A percentile compares a stretch with the other conserved stretches of the same genome.
Evolutionary conservation across 2,113 vertebrate species (phyloP).

Genomic region (Trogon melanurus): DNA sequence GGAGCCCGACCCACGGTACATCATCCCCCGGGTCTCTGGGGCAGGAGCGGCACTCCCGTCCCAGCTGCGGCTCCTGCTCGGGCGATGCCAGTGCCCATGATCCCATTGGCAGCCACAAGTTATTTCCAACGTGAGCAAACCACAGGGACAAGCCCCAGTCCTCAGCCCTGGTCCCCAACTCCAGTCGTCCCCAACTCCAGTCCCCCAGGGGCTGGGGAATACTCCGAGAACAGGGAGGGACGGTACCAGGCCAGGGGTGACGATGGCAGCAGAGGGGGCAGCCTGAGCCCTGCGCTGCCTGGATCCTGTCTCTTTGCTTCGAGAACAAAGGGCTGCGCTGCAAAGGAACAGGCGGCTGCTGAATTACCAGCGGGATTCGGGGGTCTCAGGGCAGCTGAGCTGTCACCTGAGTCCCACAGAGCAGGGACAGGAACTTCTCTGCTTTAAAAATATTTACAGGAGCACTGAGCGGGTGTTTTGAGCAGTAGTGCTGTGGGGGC

Average conservation of each 20-base stretch:
- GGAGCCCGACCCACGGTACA: neutral
- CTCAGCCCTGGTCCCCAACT: neutral
- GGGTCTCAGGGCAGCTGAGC: neutral
- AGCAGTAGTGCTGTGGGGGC: rapidly evolving
- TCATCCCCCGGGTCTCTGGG: neutral
- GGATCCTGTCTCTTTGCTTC: neutral
- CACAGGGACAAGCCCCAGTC: neutral
- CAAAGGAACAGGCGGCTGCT: neutral
- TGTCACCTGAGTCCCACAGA: neutral
- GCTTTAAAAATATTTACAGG: no score
- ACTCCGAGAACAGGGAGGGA: neutral
- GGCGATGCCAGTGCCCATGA: neutral
- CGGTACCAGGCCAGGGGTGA: neutral
- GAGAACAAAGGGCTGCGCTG: conserved; percentile 22
- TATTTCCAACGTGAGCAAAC: rapidly evolving
- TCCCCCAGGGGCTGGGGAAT: neutral
- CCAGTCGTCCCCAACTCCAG: neutral
- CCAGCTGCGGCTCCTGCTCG: neutral
- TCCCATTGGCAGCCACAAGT: neutral
- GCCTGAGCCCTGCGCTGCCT: rapidly evolving
- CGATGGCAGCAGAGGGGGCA: neutral
- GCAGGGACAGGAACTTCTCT: neutral
- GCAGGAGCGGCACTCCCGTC: neutral
- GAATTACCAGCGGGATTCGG: neutral
- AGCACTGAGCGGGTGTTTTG: neutral